Evolutionary conservation across 2,888 invertebrate species (phyloP), one percentile per base, ranked within the genome.

Genomic region (Barypeithes pellucidus): DNA sequence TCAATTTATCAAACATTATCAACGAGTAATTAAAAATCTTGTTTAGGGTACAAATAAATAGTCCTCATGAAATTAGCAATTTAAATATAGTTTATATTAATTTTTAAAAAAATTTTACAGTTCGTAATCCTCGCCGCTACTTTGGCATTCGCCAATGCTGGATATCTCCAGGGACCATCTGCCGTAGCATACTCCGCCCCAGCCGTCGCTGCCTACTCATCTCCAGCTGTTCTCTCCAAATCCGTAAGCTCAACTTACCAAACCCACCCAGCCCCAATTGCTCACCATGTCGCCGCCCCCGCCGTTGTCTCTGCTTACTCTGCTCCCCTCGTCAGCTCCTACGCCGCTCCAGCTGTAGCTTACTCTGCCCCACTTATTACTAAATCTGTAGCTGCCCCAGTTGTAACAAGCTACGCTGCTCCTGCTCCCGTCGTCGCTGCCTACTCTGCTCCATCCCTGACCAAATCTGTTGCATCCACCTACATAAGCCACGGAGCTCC

Each of bases 61-160:
- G n/a, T n/a, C n/a, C n/a, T n/a, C n/a, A 24, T 24, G 3, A 24
- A 24, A 24, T 24, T 5, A 2, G 5, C 24, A 24, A 24, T 2
- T 24, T 24, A 5, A 24, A 61, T 2, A 47, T 16, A 20, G 18
- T 45, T 45, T n/a, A 24, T 9, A 24, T n/a, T 22, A 7, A 50
- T 22, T 50, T 4, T 43, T 43, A 9, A 11, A 9, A 29, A 12
- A 29, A 20, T 22, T 54, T 50, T 75, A 68, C 83, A 86, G 90
- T 86, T 90, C 78, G 82, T 91, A 78, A 84, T 89, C 67, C 84
- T 92, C 81, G 86, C 88, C 82, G 88, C 90, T 83, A 86, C 88
- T 79, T 87, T 90, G 85, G 89, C 90, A 79, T 87, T 88, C 76
- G 90, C 89, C 80, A 88, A 88, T 81, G 91, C 91, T 69, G 91